These are phyloP conservation scores for Xiphorhynchus erythropygius DNA, from an alignment of 2,797 vertebrate species.

Conservation along the genomic window DNA sequence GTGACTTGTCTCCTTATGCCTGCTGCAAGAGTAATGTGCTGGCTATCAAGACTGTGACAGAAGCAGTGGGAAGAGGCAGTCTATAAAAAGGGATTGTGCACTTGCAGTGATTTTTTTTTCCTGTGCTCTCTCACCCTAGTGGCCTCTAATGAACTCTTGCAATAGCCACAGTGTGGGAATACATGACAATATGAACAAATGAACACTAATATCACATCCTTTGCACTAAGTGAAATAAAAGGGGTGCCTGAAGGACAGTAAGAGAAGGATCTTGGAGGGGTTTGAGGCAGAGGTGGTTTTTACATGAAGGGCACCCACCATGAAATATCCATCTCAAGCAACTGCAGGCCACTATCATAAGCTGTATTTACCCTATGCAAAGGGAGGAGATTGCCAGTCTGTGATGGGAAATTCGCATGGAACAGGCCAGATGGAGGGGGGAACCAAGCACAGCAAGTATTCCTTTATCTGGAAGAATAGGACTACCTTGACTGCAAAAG, in stretches of 20 bases:
- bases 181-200: not conserved
- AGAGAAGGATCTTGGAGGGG: not conserved
- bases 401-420: slow-evolving; percentile 39
- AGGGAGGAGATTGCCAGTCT: not conserved
- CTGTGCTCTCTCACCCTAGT: not conserved
- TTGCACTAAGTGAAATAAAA: not conserved
- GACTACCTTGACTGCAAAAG: not conserved
- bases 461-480: not conserved
- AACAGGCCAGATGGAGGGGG: not conserved
- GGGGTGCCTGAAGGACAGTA: not conserved
- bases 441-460: slow-evolving; percentile 20
- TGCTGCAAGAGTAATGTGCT: not conserved
- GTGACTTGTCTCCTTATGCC: not conserved
- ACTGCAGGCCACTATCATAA: not conserved
- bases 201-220: not conserved
- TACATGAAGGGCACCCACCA: not conserved
- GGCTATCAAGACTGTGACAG: not conserved
- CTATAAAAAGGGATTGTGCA: not conserved
- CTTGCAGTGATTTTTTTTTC: not conserved
- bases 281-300: not conserved
- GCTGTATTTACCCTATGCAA: slow-evolving; percentile 33
- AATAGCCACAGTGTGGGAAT: not conserved
- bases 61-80: not conserved
- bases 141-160: not conserved
- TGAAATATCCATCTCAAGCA: not conserved